These are phyloP conservation scores for Nemotelus pantherinus DNA, from an alignment of 2,888 invertebrate genomes.

Conservation along the genomic window DNA sequence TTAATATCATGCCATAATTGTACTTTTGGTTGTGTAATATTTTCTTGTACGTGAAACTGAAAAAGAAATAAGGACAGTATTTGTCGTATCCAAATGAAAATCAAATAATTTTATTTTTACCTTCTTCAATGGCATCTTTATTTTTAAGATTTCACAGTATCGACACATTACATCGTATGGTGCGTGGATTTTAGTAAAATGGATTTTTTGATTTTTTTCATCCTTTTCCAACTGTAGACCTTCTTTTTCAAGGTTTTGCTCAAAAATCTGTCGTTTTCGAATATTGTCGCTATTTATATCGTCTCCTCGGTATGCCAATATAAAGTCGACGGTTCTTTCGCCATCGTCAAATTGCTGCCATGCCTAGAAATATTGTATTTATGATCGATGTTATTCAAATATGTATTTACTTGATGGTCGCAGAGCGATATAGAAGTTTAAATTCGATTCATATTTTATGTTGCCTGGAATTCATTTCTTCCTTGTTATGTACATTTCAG, in stretches of 20 bases:
- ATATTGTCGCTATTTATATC: constrained; percentile 61
- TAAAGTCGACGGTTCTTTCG: constrained; percentile 69
- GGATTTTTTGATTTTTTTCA: constrained; percentile 69
- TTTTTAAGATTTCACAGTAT: constrained; percentile 80
- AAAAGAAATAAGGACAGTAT: constrained; percentile 45
- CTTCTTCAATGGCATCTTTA: constrained; percentile 80
- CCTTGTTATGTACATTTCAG: no score
- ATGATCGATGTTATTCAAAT: neutral
- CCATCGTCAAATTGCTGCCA: constrained; percentile 68
- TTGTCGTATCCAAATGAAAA: constrained; percentile 8
- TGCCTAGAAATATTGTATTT: constrained; percentile 59
- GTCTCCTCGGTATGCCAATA: constrained; percentile 70
- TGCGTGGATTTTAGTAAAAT: constrained; percentile 79
- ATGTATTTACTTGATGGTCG: neutral
- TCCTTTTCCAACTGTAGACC: constrained; percentile 72
- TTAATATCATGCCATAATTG: constrained; percentile 65
- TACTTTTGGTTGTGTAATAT: constrained; percentile 60
- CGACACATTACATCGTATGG: constrained; percentile 75
- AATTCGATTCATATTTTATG: neutral
- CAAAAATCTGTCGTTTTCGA: constrained; percentile 68
- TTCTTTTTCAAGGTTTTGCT: constrained; percentile 70
- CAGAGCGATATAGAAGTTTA: neutral
- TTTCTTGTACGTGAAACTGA: constrained; percentile 63
- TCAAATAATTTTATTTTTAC: constrained; percentile 61
- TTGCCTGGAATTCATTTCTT: no score